Evolutionary conservation across 1,140 invertebrate species (phyloP).

Genomic region (Brachionus koreanus): DNA sequence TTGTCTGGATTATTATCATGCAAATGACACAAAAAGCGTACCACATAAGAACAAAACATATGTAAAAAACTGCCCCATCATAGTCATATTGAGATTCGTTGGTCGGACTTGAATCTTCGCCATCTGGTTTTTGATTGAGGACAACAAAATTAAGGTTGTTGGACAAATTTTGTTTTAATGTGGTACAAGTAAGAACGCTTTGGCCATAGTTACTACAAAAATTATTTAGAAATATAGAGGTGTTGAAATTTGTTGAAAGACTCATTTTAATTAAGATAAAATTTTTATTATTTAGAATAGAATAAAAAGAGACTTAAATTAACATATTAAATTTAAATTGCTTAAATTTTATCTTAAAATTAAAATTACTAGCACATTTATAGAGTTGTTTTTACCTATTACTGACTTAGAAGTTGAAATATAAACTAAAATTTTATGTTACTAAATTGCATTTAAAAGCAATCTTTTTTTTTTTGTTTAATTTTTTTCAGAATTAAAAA

Average conservation of each 20-base stretch:
- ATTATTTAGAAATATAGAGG: neutral
- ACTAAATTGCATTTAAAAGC: too few relatives aligned
- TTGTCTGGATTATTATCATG: slow-evolving; percentile 34
- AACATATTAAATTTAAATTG: slow-evolving; percentile 1
- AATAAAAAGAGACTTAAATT: neutral
- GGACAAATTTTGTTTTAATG: neutral
- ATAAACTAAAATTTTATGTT: neutral
- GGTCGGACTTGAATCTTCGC: neutral
- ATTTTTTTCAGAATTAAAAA: too few relatives aligned
- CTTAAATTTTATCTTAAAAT: slow-evolving; percentile 2
- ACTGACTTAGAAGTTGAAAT: neutral
- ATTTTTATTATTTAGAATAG: neutral
- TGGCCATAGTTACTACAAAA: neutral
- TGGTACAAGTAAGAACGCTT: neutral
- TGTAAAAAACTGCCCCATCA: neutral
- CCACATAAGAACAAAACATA: slow-evolving; percentile 13
- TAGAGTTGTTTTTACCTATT: neutral
- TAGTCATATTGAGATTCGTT: slow-evolving; percentile 24
- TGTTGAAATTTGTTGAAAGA: neutral
- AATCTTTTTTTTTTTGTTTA: too few relatives aligned
- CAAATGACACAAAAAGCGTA: slow-evolving; percentile 21
- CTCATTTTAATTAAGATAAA: neutral
- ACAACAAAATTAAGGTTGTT: neutral
- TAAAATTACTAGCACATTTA: neutral
- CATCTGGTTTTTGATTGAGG: neutral